Percentiles rank a stretch among this genome's conserved stretches.
Conservation (phyloP, 2,888 invertebrate genomes). For the Xylocampa areola region DNA sequence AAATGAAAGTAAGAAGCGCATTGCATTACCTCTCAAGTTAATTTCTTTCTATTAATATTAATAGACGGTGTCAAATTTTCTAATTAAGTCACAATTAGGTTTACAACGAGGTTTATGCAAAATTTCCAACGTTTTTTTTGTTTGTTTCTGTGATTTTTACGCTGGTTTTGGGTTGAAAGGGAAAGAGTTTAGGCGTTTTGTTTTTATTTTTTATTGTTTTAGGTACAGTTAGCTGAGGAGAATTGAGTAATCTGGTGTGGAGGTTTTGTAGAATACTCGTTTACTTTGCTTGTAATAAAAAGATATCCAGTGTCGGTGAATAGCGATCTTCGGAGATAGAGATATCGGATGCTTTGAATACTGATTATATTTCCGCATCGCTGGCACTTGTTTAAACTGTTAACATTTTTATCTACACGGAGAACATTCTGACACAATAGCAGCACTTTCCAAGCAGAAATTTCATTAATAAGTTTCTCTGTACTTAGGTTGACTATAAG, state of each 20-base stretch:
- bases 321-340: no score
- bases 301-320: no score
- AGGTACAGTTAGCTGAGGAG: background rate
- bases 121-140: constrained; percentile 33
- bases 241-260: background rate
- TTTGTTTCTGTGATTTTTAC: constrained; percentile 19
- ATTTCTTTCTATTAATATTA: constrained; percentile 70
- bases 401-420: no score
- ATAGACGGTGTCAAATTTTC: constrained; percentile 61
- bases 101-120: constrained; percentile 40
- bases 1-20: constrained; percentile 75
- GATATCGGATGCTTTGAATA: no score
- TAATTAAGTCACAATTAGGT: constrained; percentile 58
- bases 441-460: no score
- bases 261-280: no score
- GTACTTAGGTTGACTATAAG: no score
- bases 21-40: constrained; percentile 58
- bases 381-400: no score
- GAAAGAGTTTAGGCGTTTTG: constrained; percentile 12
- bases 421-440: no score
- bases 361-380: no score
- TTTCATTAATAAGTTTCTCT: no score
- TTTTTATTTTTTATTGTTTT: constrained; percentile 1
- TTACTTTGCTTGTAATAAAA: no score
- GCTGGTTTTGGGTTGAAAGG: constrained; percentile 35